phyloP scores from a whole-genome alignment of 2,888 invertebrate genomes.

The Idaea aversata region DNA sequence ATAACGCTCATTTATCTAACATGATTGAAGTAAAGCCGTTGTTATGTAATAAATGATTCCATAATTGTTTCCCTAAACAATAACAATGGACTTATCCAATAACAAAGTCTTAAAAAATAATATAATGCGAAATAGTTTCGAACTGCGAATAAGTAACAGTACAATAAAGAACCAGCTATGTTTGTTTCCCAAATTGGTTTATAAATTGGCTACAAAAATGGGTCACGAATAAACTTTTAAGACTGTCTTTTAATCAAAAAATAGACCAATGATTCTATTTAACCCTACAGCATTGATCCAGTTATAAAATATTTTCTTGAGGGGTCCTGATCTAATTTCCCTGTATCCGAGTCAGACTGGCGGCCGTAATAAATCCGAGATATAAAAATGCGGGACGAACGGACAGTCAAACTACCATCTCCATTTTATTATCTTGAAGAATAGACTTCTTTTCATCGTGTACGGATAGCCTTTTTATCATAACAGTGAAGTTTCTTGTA shows the following conservation, averaged over 20 bases:
- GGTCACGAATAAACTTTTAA: neutral
- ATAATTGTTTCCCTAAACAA: neutral
- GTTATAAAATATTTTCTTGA: neutral
- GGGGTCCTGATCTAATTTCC: slow-evolving; percentile 13
- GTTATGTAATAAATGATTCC: neutral
- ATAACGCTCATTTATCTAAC: neutral
- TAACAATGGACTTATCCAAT: neutral
- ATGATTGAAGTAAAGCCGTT: neutral
- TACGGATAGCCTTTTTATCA: slow-evolving; percentile 31
- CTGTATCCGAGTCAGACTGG: slow-evolving; percentile 38
- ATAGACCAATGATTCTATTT: neutral
- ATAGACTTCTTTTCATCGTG: slow-evolving; percentile 1
- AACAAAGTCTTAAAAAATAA: neutral
- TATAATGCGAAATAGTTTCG: neutral
- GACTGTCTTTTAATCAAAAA: neutral
- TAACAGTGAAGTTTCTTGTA: slow-evolving; percentile 31
- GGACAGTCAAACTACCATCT: slow-evolving; percentile 39
- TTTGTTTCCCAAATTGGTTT: neutral
- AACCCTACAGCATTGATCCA: neutral
- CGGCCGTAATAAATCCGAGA: slow-evolving; percentile 44
- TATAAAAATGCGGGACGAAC: slow-evolving; percentile 45
- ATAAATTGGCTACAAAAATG: slow-evolving; percentile 1
- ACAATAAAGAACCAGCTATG: neutral
- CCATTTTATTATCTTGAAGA: slow-evolving; percentile 18
- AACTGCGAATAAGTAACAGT: neutral